phyloP scores from a whole-genome alignment of 2,113 vertebrate species.

The Sigmodon hispidus region DNA sequence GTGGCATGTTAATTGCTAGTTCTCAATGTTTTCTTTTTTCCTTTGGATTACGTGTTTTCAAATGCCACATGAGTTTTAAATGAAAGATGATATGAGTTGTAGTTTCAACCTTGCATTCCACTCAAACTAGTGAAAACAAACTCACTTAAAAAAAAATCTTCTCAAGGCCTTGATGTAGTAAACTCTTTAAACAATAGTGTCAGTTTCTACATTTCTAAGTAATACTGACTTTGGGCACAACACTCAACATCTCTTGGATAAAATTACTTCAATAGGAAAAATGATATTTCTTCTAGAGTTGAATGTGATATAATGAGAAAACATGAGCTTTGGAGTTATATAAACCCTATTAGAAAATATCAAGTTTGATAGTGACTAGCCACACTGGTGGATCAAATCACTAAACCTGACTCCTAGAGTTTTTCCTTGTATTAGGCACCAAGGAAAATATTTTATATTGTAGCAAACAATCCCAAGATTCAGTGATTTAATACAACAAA shows the following conservation, averaged over 20 bases:
- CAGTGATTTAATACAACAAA: not conserved
- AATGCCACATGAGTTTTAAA: slow-evolving; percentile 71
- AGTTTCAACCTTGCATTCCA: not conserved
- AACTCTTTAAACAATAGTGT: slow-evolving; percentile 7
- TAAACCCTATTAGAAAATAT: slow-evolving; percentile 21
- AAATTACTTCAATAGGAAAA: slow-evolving; percentile 42
- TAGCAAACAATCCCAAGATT: slow-evolving; percentile 7
- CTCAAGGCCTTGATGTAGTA: not conserved
- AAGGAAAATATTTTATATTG: not conserved
- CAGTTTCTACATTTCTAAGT: not conserved
- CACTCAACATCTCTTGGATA: slow-evolving; percentile 14
- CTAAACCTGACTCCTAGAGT: not conserved
- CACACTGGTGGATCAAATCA: slow-evolving; percentile 25
- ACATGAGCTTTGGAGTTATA: not conserved
- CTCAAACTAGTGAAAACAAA: not conserved
- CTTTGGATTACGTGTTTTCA: slow-evolving; percentile 62
- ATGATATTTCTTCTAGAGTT: not conserved
- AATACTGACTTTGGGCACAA: not conserved
- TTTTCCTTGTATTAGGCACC: not conserved
- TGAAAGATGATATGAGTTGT: slow-evolving; percentile 1
- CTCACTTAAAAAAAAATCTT: not conserved
- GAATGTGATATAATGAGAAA: not conserved
- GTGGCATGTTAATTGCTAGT: slow-evolving; percentile 59
- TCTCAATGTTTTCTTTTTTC: slow-evolving; percentile 46
- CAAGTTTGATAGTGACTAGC: not conserved